Percentiles rank a stretch among this genome's conserved stretches.
Evolutionary conservation across 2,888 invertebrate genomes (phyloP).

Genomic region (Andrena bicolor): DNA sequence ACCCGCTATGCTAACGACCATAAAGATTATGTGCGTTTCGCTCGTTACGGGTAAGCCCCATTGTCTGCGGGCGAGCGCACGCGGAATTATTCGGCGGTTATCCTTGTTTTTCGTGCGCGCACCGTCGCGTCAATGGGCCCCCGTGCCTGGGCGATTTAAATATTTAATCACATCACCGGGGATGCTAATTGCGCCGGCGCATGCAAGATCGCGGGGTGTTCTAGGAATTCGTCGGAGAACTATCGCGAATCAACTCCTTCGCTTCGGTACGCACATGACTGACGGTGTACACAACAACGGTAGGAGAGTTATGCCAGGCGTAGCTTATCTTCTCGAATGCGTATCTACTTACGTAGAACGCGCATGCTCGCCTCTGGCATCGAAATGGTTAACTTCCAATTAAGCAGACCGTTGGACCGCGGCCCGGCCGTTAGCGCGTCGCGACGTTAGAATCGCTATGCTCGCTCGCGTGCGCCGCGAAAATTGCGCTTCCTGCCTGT

Average conservation of each 20-base stretch:
- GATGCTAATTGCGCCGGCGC: neutral
- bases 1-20: constrained; percentile 61
- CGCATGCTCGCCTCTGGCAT: no score
- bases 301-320: no score
- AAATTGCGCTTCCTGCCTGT: constrained; percentile 76
- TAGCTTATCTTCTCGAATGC: no score
- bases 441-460: neutral
- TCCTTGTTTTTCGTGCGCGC: constrained; percentile 7
- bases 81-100: constrained; percentile 24
- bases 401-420: neutral
- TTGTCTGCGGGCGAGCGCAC: constrained; percentile 28
- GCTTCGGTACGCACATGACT: no score
- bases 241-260: no score
- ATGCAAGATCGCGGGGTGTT: no score
- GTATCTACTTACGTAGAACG: no score
- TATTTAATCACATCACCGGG: constrained; percentile 16
- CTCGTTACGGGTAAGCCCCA: constrained; percentile 38
- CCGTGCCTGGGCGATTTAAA: constrained; percentile 13
- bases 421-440: constrained; percentile 8
- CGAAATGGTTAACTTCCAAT: constrained; percentile 3
- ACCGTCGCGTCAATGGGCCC: neutral
- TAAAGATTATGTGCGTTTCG: constrained; percentile 18
- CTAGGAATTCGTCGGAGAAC: no score
- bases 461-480: constrained; percentile 73
- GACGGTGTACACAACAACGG: no score